Evolutionary conservation across 2,797 vertebrate species (phyloP).

Genomic region (Anomalospiza imberbis): DNA sequence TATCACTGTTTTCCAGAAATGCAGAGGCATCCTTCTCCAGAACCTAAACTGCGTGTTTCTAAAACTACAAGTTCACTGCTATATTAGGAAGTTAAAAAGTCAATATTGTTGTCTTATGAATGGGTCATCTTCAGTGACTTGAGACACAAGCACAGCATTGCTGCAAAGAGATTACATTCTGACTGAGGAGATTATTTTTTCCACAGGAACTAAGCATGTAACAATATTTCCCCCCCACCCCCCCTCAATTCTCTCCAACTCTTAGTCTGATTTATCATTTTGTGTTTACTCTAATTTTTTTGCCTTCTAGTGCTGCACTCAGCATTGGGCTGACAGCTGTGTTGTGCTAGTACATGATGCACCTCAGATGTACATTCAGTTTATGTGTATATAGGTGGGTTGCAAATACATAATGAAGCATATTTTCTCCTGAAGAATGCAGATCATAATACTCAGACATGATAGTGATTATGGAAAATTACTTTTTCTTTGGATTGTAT

Average conservation of each 20-base stretch:
- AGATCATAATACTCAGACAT: neutral
- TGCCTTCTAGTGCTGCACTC: neutral
- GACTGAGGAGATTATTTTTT: neutral
- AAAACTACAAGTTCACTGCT: neutral
- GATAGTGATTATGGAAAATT: neutral
- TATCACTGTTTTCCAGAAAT: neutral
- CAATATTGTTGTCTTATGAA: neutral
- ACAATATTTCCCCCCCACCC: too few species aligned
- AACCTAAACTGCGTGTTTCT: neutral
- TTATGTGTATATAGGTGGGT: neutral
- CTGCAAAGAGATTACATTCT: neutral
- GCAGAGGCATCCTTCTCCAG: neutral
- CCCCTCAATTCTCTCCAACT: neutral
- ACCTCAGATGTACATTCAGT: neutral
- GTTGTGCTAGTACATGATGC: neutral
- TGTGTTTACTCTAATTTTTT: neutral
- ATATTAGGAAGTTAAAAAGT: neutral
- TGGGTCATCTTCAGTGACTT: neutral
- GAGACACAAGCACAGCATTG: neutral
- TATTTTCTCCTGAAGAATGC: neutral
- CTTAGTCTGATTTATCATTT: neutral
- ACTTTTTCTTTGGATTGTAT: neutral
- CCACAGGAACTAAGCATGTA: neutral
- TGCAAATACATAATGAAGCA: neutral
- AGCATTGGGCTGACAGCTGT: neutral